Evolutionary conservation across 92 coral and sea anemone genomes (phyloP), one percentile per base, ranked within the genome.

Genomic region (Epizoanthus fatuus): DNA sequence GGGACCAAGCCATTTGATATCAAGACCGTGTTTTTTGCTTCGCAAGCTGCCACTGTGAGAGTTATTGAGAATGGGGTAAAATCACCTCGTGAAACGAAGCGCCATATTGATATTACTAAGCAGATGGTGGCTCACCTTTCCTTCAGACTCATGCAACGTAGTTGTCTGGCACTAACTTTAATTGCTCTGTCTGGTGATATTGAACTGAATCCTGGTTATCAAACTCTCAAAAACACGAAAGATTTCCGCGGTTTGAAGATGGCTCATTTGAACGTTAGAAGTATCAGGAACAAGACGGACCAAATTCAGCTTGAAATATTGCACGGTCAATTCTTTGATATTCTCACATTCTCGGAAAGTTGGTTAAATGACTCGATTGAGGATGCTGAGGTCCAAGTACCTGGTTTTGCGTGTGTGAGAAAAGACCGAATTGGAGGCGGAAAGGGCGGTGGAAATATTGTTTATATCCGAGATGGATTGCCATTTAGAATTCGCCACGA

Each of bases 341-440:
- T 82, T 82, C 86, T 82, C 86, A 82, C 86, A 53, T 37, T 82
- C 40, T 82, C 86, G 62, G 86, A 82, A 82, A 69, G 67, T 63
- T 70, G 69, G 86, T 63, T 82, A 55, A 82, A 82, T 40, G 86
- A 82, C 78, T 69, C 86, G 10, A 82, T 81, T 42, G 59, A 54
- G 67, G 86, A 81, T 65, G 53, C 86, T 35, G 86, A 81, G 67
- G 66, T 82, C 20, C 86, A 82, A 55, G 40, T 69, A 63, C 76
- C 77, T 42, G 86, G 86, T 25, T 82, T 64, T 82, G 39, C 66
- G 35, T 65, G 59, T 81, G 40, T 81, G 45, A 65, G 86, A 63
- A 81, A 81, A 81, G 86, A 81, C 86, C 58, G 86, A 81, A 17
- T 29, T 14, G 86, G 51, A 20, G 39, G 66, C 22, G 49, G 14